A percentile compares a stretch with the other conserved stretches of the same genome.
These are phyloP conservation scores for Ichneumoninae sp. DNA, from an alignment of 2,888 invertebrate species.

Conservation along the genomic window DNA sequence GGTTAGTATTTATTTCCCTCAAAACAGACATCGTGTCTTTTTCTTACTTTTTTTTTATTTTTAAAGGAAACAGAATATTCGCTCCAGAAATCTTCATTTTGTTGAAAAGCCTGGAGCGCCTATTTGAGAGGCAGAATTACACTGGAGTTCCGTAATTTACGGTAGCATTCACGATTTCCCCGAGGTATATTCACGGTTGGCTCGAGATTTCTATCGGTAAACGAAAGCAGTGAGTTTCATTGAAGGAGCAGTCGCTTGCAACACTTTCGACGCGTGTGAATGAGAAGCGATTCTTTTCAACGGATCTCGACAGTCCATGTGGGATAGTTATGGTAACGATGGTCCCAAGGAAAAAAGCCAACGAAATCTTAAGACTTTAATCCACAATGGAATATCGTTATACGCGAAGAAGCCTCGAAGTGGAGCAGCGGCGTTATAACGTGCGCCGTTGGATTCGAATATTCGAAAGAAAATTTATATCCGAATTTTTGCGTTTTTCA, in stretches of 20 bases:
- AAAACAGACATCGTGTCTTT: background rate
- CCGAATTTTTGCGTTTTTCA: constrained; percentile 78
- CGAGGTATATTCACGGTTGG: constrained; percentile 20
- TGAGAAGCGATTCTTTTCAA: constrained; percentile 42
- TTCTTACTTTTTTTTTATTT: background rate
- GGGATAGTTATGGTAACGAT: constrained; percentile 40
- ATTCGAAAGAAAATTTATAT: constrained; percentile 5
- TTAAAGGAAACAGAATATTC: background rate
- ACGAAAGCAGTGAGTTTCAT: constrained; percentile 44
- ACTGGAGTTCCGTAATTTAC: constrained; percentile 36
- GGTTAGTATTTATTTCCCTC: background rate
- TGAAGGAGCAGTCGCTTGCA: constrained; percentile 38
- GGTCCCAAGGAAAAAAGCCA: background rate
- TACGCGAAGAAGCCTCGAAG: constrained; percentile 9
- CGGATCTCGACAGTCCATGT: constrained; percentile 16
- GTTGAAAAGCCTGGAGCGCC: background rate
- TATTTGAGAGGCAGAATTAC: constrained; percentile 5
- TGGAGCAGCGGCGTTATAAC: background rate
- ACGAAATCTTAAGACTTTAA: constrained; percentile 39
- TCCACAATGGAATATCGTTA: constrained; percentile 54
- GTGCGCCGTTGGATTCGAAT: background rate
- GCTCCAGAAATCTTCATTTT: background rate
- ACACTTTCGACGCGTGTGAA: constrained; percentile 44
- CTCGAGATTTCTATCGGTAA: constrained; percentile 49
- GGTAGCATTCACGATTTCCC: constrained; percentile 11